A percentile compares a stretch with the other conserved stretches of the same genome.
These are phyloP conservation scores for Nerophis ophidion DNA, from an alignment of 2,113 vertebrate species.

Conservation along the genomic window DNA sequence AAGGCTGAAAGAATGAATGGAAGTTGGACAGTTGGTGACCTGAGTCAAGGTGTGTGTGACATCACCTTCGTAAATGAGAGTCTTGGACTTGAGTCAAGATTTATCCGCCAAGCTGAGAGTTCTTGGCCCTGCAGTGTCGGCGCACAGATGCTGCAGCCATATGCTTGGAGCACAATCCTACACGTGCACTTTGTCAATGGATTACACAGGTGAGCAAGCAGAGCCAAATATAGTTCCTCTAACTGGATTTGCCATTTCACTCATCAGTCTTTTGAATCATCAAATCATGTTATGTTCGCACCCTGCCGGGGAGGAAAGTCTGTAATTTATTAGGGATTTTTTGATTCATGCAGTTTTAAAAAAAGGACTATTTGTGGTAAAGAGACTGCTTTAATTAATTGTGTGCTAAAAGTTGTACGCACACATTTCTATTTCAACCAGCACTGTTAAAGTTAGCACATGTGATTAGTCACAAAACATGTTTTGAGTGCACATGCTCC, in stretches of 20 bases:
- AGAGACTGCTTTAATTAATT: too few relatives aligned
- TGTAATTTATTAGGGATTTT: too few relatives aligned
- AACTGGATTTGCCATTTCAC: constrained; percentile 4
- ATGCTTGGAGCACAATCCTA: constrained; percentile 53
- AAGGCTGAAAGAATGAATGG: constrained; percentile 27
- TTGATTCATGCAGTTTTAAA: too few relatives aligned
- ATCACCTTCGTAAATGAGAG: constrained; percentile 68
- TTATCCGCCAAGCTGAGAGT: constrained; percentile 41
- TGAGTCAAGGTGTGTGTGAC: constrained; percentile 37
- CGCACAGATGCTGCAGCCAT: constrained; percentile 62
- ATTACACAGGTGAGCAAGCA: constrained; percentile 36
- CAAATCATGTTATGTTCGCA: background rate
- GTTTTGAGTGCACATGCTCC: too few relatives aligned
- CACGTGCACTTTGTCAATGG: constrained; percentile 45
- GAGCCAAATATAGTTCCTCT: constrained; percentile 3
- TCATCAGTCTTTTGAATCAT: background rate
- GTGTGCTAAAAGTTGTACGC: too few relatives aligned
- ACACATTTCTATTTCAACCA: too few relatives aligned
- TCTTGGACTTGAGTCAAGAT: constrained; percentile 25
- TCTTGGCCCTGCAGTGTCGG: constrained; percentile 31
- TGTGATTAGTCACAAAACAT: too few relatives aligned
- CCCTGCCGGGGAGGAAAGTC: too few relatives aligned
- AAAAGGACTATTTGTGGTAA: too few relatives aligned
- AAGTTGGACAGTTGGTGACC: constrained; percentile 51
- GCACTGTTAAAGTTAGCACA: too few relatives aligned